These are phyloP conservation scores for Smutsia temminckii DNA, from an alignment of 2,797 vertebrate genomes.

Conservation along the genomic window DNA sequence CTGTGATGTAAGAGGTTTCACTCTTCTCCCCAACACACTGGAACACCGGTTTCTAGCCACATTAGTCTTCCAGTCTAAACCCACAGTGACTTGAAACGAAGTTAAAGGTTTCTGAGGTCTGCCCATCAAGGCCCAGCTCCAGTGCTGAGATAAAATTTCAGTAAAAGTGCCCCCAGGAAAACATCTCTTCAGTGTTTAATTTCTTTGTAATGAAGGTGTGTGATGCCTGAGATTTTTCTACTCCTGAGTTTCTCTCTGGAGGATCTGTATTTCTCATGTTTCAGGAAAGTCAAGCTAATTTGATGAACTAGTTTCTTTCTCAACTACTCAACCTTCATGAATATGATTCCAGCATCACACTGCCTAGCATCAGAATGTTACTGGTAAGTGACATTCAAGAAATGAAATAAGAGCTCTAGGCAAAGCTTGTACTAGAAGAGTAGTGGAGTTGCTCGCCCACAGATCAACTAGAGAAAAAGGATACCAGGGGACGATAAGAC, in stretches of 20 bases:
- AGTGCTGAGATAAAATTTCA: background rate
- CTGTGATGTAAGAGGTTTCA: background rate
- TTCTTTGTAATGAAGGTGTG: background rate
- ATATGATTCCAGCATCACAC: background rate
- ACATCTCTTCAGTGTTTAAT: background rate
- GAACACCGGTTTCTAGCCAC: background rate
- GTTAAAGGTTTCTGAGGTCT: background rate
- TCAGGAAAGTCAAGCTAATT: background rate
- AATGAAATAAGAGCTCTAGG: background rate
- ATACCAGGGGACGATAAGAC: background rate
- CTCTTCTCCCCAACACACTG: background rate
- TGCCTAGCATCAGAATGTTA: background rate
- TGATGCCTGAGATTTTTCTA: background rate
- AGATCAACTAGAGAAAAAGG: background rate
- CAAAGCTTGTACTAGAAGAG: background rate
- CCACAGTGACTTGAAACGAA: background rate
- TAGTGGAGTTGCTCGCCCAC: accelerated
- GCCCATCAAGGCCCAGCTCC: background rate
- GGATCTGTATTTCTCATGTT: background rate
- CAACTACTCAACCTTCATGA: background rate
- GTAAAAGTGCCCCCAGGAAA: background rate
- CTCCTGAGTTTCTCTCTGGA: background rate
- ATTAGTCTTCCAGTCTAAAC: background rate
- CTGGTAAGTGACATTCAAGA: background rate
- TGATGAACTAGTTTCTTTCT: background rate